Conservation (phyloP, 2,888 invertebrate genomes). For the Philhelius pedissequus region DNA sequence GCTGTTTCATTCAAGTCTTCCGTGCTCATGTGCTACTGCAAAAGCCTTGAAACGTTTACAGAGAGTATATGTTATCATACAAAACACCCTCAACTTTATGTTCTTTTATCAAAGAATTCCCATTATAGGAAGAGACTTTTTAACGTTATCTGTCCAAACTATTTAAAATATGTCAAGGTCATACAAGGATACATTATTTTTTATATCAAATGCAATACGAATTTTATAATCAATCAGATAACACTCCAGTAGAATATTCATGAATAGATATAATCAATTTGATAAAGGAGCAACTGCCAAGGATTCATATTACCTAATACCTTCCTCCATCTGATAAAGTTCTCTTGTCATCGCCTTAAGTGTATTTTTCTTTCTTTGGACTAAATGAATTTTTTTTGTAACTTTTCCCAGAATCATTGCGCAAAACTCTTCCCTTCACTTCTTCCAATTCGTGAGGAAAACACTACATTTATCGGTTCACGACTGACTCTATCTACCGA, state of each 20-base stretch:
- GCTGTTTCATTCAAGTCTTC: no score
- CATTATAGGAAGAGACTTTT: no score
- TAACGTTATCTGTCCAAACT: no score
- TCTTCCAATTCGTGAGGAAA: constrained; percentile 3
- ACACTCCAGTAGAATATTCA: neutral
- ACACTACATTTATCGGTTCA: constrained; percentile 26
- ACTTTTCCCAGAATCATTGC: neutral
- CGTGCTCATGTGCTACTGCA: no score
- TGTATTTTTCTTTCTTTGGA: neutral
- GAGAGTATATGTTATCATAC: no score
- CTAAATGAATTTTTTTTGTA: neutral
- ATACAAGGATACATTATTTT: neutral
- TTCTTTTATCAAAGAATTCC: no score
- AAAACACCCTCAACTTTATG: no score
- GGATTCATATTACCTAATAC: neutral
- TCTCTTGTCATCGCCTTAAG: neutral
- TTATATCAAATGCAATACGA: neutral
- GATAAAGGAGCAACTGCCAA: neutral
- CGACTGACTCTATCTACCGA: constrained; percentile 15
- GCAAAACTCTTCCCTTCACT: neutral
- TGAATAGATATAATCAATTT: neutral
- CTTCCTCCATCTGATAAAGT: neutral
- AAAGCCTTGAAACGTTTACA: no score
- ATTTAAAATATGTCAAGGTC: no score
- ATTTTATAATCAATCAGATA: neutral